These are phyloP conservation scores for Scaptomyza reducta DNA, from an alignment of 2,888 invertebrate genomes.

Conservation along the genomic window DNA sequence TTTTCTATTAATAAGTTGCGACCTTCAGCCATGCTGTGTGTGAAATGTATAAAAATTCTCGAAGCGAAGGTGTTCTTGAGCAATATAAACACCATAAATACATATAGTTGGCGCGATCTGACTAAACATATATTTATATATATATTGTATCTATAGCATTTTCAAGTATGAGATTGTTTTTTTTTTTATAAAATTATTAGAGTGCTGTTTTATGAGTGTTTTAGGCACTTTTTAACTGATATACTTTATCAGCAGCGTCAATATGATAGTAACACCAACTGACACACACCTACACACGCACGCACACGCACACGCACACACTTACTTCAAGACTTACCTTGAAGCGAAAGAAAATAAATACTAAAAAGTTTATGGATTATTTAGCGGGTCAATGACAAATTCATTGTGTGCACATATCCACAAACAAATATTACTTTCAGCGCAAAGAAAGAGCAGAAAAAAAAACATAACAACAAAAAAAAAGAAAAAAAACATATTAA, in stretches of 20 bases:
- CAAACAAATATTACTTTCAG: slow-evolving; percentile 26
- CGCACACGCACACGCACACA: slow-evolving; percentile 5
- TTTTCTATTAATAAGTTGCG: slow-evolving; percentile 79
- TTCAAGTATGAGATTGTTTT: slow-evolving; percentile 23
- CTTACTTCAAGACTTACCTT: slow-evolving; percentile 37
- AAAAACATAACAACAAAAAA: no score
- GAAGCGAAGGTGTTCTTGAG: slow-evolving; percentile 71
- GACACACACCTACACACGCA: slow-evolving; percentile 2
- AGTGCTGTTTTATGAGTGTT: slow-evolving; percentile 26
- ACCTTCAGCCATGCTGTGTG: slow-evolving; percentile 68
- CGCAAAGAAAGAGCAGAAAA: background rate
- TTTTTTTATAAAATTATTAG: slow-evolving; percentile 18
- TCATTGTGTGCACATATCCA: slow-evolving; percentile 30
- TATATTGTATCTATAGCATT: slow-evolving; percentile 9
- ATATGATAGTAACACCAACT: slow-evolving; percentile 32
- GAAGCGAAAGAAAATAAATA: slow-evolving; percentile 37
- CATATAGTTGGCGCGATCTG: slow-evolving; percentile 20
- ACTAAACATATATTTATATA: slow-evolving; percentile 8
- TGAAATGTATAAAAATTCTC: slow-evolving; percentile 56
- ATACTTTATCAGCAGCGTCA: slow-evolving; percentile 63
- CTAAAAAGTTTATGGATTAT: slow-evolving; percentile 37
- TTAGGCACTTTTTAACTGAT: slow-evolving; percentile 46
- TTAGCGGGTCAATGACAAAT: slow-evolving; percentile 75
- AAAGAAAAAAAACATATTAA: slow-evolving; percentile 47
- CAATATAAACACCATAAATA: slow-evolving; percentile 48